Conservation (phyloP, 2,113 vertebrate genomes). For the Pardalotus punctatus region DNA sequence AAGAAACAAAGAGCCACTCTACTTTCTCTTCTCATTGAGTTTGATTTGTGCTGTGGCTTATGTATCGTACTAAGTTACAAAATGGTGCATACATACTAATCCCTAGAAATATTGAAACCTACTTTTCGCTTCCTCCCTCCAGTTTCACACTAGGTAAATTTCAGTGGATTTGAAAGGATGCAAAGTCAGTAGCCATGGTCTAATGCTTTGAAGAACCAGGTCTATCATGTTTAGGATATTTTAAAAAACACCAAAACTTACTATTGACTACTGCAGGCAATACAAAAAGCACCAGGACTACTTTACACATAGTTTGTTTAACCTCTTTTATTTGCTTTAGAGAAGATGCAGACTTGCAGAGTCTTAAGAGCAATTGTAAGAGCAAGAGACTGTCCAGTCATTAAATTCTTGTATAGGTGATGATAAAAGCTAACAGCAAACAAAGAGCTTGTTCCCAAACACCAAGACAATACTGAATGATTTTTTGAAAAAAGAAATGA, state of each 20-base stretch:
- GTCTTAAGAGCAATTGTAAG: neutral
- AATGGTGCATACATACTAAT: neutral
- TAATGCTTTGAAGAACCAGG: neutral
- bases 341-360: neutral
- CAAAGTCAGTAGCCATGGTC: neutral
- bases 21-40: neutral
- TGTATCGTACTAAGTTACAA: neutral
- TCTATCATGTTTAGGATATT: neutral
- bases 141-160: neutral
- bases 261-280: neutral
- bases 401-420: neutral
- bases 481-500: too few relatives aligned
- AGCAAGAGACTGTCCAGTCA: neutral
- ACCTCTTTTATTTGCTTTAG: neutral
- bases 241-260: fast-evolving
- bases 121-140: neutral
- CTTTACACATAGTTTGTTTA: neutral
- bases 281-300: neutral
- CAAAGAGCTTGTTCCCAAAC: neutral
- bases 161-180: neutral
- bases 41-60: neutral
- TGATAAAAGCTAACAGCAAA: neutral
- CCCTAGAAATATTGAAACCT: neutral
- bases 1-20: neutral
- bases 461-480: neutral